Conservation (phyloP, 2,113 vertebrate species). For the Dromiciops gliroides region DNA sequence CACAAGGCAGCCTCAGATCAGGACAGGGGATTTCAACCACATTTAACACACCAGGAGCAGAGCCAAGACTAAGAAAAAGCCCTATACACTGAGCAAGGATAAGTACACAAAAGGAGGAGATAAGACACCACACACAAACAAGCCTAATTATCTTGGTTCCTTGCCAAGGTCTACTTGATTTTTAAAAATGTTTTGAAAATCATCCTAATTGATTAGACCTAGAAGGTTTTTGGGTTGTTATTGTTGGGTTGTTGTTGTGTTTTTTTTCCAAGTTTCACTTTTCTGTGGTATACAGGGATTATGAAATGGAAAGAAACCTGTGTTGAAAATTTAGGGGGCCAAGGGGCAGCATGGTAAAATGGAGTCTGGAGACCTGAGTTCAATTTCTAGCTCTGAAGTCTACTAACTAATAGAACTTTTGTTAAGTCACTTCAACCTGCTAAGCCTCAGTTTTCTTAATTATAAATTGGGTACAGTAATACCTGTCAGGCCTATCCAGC, state of each 20-base stretch:
- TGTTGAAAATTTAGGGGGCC: background rate
- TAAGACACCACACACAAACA: slow-evolving; percentile 9
- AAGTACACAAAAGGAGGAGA: slow-evolving; percentile 6
- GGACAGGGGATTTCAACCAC: slow-evolving; percentile 35
- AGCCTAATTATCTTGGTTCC: slow-evolving; percentile 15
- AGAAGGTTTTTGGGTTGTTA: background rate
- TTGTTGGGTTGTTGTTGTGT: no score
- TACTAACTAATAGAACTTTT: background rate
- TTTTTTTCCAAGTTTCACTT: background rate
- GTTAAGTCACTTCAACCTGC: background rate
- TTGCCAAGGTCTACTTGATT: background rate
- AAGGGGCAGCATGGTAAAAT: background rate
- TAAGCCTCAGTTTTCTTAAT: background rate
- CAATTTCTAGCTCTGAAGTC: background rate
- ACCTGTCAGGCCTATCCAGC: background rate
- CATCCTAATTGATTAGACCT: background rate
- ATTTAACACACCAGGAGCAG: slow-evolving; percentile 33
- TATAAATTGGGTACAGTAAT: background rate
- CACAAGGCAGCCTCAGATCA: slow-evolving; percentile 27
- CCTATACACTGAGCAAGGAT: slow-evolving; percentile 24
- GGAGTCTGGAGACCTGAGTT: background rate
- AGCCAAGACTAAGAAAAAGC: background rate
- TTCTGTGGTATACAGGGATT: background rate
- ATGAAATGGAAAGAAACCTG: background rate
- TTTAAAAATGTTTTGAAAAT: background rate